Evolutionary conservation across 2,888 invertebrate genomes (phyloP).

Genomic region (Geophilus truncorum): DNA sequence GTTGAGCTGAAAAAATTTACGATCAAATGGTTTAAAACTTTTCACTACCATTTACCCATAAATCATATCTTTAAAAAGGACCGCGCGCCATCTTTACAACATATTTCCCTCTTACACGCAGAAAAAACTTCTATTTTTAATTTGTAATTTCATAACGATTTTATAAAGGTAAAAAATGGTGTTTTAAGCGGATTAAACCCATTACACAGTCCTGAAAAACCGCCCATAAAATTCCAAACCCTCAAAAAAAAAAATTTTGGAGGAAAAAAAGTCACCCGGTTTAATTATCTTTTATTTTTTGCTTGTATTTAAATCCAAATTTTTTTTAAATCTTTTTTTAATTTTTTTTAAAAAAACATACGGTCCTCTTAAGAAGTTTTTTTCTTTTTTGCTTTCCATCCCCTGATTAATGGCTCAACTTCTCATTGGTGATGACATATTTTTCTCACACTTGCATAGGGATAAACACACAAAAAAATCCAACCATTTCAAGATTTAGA

Average conservation of each 20-base stretch:
- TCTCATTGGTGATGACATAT: slow-evolving; percentile 17
- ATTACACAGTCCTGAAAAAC: background rate
- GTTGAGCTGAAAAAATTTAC: background rate
- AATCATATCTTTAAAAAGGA: background rate
- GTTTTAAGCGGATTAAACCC: background rate
- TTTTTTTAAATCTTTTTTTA: background rate
- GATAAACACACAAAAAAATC: background rate
- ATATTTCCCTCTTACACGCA: too few species aligned
- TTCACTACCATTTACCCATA: background rate
- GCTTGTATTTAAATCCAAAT: background rate
- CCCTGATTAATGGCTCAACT: slow-evolving; percentile 11
- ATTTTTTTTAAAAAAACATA: too few species aligned
- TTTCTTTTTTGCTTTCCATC: background rate
- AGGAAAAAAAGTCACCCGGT: background rate
- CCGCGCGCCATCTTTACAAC: background rate
- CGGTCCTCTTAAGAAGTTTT: background rate
- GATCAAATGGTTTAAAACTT: background rate
- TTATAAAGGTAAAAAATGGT: background rate
- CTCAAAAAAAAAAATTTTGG: background rate
- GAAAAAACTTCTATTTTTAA: background rate
- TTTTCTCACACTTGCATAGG: slow-evolving; percentile 6
- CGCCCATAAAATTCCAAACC: background rate
- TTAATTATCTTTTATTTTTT: background rate
- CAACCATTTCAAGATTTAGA: background rate
- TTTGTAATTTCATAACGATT: background rate